Evolutionary conservation across 37 sponge, comb jelly and placozoan species (phyloP).

Genomic region (Oopsacas minuta): DNA sequence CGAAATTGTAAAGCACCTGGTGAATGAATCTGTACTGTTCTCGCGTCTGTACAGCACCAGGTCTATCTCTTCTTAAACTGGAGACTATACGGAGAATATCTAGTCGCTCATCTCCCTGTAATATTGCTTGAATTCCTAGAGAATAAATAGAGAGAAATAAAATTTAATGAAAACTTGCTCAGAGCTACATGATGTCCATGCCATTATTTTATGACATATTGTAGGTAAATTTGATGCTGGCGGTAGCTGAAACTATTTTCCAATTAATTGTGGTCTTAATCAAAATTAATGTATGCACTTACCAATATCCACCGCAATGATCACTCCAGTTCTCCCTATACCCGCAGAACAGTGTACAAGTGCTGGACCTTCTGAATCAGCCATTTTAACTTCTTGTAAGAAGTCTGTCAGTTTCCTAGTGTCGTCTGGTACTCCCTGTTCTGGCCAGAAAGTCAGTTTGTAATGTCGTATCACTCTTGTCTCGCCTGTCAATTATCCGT

Average conservation of each 20-base stretch:
- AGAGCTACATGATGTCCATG: too few relatives aligned
- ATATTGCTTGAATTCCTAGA: slow-evolving; percentile 24
- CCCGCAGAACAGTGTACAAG: slow-evolving; percentile 40
- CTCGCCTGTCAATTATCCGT: background rate
- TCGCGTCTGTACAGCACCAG: slow-evolving; percentile 33
- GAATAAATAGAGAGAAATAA: background rate
- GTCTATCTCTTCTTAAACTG: slow-evolving; percentile 24
- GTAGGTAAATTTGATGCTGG: too few relatives aligned
- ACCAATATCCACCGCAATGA: slow-evolving; percentile 33
- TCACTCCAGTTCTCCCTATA: slow-evolving; percentile 34
- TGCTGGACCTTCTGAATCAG: slow-evolving; percentile 33
- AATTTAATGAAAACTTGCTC: too few relatives aligned
- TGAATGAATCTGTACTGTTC: slow-evolving; percentile 36
- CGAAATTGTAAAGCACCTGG: slow-evolving; percentile 18
- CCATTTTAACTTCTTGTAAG: slow-evolving; percentile 32
- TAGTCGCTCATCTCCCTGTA: slow-evolving; percentile 28
- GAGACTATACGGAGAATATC: slow-evolving; percentile 32
- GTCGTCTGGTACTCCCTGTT: slow-evolving; percentile 24
- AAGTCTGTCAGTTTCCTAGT: slow-evolving; percentile 16
- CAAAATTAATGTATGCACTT: too few relatives aligned
- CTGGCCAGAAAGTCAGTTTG: slow-evolving; percentile 28
- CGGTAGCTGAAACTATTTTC: too few relatives aligned
- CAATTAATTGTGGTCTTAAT: too few relatives aligned
- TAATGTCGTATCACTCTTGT: slow-evolving; percentile 22
- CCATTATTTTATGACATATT: too few relatives aligned